Evolutionary conservation across 2,797 vertebrate species (phyloP).

Genomic region (Spinibarbus caldwelli): DNA sequence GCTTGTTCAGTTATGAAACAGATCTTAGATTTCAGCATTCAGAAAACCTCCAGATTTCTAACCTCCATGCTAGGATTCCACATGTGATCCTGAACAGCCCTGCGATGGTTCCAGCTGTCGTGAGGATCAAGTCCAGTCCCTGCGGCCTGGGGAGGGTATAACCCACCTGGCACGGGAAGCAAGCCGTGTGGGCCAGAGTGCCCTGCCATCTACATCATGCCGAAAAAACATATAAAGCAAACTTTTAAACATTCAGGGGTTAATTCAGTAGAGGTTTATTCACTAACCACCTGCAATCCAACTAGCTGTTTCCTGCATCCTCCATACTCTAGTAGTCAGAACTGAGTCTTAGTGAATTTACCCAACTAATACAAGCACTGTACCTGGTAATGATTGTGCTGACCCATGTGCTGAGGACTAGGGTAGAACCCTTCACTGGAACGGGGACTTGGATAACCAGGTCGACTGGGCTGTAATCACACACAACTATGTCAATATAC

Average conservation of each 20-base stretch:
- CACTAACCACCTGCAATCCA: background rate
- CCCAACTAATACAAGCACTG: background rate
- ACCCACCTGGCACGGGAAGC: conserved; percentile 86
- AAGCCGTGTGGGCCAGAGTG: conserved; percentile 90
- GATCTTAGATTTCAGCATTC: background rate
- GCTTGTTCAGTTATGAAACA: background rate
- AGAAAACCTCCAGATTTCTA: conserved; percentile 24
- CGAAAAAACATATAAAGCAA: conserved; percentile 23
- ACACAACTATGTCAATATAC: conserved; percentile 11
- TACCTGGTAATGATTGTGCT: conserved; percentile 95
- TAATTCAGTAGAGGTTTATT: too few species aligned
- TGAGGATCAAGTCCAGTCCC: conserved; percentile 89
- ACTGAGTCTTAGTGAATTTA: background rate
- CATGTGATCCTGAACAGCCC: conserved; percentile 83
- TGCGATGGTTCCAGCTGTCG: conserved; percentile 82
- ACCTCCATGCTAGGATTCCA: conserved; percentile 92
- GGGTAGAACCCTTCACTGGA: conserved; percentile 97
- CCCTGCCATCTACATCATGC: conserved; percentile 82
- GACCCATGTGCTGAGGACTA: conserved; percentile 92
- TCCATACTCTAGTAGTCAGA: too few species aligned
- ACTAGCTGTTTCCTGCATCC: background rate
- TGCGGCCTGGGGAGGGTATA: conserved; percentile 89
- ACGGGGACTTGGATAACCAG: conserved; percentile 95
- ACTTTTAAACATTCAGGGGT: too few species aligned
- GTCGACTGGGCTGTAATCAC: conserved; percentile 88